These are phyloP conservation scores for Elephantulus edwardii DNA, from an alignment of 2,113 vertebrate genomes.

Conservation along the genomic window DNA sequence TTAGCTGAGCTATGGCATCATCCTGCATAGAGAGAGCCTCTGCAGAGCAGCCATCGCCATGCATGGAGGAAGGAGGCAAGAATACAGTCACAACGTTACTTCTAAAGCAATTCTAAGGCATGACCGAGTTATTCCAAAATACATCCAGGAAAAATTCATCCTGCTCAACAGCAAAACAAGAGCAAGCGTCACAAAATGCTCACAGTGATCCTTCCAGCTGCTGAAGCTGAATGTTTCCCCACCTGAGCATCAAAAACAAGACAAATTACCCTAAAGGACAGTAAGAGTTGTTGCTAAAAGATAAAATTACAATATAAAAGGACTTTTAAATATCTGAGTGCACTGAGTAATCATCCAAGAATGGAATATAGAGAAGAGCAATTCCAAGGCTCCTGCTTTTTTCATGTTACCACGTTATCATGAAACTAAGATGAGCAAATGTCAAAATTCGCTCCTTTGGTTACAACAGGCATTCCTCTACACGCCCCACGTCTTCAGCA, in stretches of 20 bases:
- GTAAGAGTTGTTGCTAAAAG: slow-evolving; percentile 56
- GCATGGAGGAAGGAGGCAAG: neutral
- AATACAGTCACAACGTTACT: neutral
- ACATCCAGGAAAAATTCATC: slow-evolving; percentile 57
- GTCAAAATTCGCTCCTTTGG: neutral
- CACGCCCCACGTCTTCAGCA: neutral
- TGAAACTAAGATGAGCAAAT: slow-evolving; percentile 3
- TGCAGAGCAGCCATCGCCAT: neutral
- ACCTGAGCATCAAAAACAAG: slow-evolving; percentile 56
- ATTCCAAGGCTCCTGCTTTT: slow-evolving; percentile 37
- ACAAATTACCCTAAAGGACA: slow-evolving; percentile 60
- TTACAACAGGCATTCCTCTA: neutral
- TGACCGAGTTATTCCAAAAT: slow-evolving; percentile 34
- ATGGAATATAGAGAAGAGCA: slow-evolving; percentile 25
- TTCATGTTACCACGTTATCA: neutral
- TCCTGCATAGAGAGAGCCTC: neutral
- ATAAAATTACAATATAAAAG: slow-evolving; percentile 68
- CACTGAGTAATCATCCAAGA: slow-evolving; percentile 54
- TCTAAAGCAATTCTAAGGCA: slow-evolving; percentile 3
- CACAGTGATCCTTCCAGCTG: neutral
- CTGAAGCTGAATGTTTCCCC: slow-evolving; percentile 7
- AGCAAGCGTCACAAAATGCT: neutral
- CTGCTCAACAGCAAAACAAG: slow-evolving; percentile 54
- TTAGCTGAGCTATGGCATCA: neutral
- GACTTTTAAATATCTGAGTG: slow-evolving; percentile 48